A percentile compares a stretch with the other conserved stretches of the same genome.
These are phyloP conservation scores for Crematogaster levior DNA, from an alignment of 2,888 invertebrate genomes.

Conservation along the genomic window DNA sequence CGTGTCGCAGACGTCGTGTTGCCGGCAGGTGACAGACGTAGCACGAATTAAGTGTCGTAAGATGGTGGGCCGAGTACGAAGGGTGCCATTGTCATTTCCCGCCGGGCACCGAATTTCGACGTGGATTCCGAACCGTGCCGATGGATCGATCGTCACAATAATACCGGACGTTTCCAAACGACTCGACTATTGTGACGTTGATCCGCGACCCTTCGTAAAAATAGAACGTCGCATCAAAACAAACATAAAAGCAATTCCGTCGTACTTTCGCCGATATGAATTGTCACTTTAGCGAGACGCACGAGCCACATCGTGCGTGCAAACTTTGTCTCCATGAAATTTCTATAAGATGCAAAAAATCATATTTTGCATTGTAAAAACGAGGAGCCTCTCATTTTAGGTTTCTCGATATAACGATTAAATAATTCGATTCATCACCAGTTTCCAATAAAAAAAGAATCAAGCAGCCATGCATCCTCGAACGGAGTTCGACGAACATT, in stretches of 20 bases:
- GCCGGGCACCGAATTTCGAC: constrained; percentile 31
- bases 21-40: constrained; percentile 64
- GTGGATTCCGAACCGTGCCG: constrained; percentile 21
- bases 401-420: neutral
- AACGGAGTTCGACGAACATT: constrained; percentile 63
- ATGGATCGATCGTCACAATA: constrained; percentile 43
- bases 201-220: constrained; percentile 18
- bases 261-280: neutral
- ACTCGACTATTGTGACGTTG: constrained; percentile 26
- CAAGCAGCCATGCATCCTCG: constrained; percentile 5
- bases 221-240: constrained; percentile 37
- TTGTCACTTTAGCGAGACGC: neutral
- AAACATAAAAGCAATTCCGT: constrained; percentile 35
- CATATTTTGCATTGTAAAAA: neutral
- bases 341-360: neutral
- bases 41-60: constrained; percentile 59
- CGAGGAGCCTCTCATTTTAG: neutral
- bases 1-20: constrained; percentile 39
- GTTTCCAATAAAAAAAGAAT: neutral
- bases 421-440: neutral
- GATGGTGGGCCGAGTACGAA: constrained; percentile 21
- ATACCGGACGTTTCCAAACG: constrained; percentile 30
- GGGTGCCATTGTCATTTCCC: constrained; percentile 54
- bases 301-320: neutral
- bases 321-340: neutral